A percentile compares a stretch with the other conserved stretches of the same genome.
phyloP scores from a whole-genome alignment of 2,888 invertebrate genomes.

The Ornithoptera alexandrae region DNA sequence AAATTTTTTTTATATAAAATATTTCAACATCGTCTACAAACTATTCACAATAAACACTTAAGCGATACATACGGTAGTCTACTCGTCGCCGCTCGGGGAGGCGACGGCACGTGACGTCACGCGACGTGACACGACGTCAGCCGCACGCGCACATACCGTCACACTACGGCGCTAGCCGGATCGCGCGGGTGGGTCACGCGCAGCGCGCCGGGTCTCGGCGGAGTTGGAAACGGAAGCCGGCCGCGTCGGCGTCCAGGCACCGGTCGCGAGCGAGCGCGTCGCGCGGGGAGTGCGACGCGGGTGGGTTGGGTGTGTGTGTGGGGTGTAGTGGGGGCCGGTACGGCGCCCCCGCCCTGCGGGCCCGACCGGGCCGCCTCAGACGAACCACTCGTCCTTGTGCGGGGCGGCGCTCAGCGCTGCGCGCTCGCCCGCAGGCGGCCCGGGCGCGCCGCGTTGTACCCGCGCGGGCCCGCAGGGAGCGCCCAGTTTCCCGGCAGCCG shows the following conservation, averaged over 20 bases:
- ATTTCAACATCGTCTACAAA: conserved; percentile 15
- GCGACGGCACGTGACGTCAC: no score
- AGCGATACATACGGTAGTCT: not conserved
- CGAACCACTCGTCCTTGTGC: conserved; percentile 96
- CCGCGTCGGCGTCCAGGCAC: conserved; percentile 1
- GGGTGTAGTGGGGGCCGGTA: conserved; percentile 54
- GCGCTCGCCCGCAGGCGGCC: conserved; percentile 97
- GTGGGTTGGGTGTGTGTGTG: conserved; percentile 31
- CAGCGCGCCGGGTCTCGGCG: conserved; percentile 16
- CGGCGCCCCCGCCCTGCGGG: conserved; percentile 68
- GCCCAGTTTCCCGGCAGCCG: conserved; percentile 94
- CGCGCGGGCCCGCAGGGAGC: conserved; percentile 94
- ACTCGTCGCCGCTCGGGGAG: no score
- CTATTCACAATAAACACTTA: conserved; percentile 17
- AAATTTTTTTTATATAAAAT: not conserved
- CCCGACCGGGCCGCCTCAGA: conserved; percentile 79
- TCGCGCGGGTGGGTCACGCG: not conserved
- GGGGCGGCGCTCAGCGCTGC: conserved; percentile 90
- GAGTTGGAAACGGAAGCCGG: conserved; percentile 16
- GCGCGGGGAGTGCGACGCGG: conserved; percentile 32
- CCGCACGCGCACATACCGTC: not conserved
- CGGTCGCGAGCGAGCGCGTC: conserved; percentile 1
- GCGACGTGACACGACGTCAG: no score
- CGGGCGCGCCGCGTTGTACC: conserved; percentile 84
- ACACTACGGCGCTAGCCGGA: conserved; percentile 23